Conservation (phyloP, 2,113 vertebrate genomes). For the Phyllopteryx taeniolatus region DNA sequence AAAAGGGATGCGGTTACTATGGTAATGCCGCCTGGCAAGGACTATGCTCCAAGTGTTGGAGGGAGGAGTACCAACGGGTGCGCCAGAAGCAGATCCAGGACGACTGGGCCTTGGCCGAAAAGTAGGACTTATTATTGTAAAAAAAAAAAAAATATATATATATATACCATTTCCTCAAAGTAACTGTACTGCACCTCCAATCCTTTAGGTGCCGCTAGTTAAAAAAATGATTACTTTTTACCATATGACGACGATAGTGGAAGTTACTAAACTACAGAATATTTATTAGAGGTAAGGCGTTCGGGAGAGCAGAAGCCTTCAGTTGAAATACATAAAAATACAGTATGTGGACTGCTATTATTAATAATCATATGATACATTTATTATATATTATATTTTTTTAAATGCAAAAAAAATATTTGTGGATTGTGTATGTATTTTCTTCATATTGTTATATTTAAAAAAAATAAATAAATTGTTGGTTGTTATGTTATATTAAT, state of each 20-base stretch:
- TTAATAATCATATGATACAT: too few species aligned
- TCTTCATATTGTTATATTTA: too few species aligned
- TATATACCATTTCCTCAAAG: not conserved
- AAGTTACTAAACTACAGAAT: not conserved
- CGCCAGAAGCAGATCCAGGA: constrained; percentile 94
- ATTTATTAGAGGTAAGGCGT: not conserved
- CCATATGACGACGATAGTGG: too few species aligned
- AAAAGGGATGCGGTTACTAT: constrained; percentile 94
- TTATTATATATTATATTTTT: too few species aligned
- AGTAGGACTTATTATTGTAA: constrained; percentile 67
- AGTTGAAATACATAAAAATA: too few species aligned
- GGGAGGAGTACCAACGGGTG: constrained; percentile 88
- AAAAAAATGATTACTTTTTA: not conserved
- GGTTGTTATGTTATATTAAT: too few species aligned
- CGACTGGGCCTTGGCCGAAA: constrained; percentile 91
- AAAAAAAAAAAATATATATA: not conserved
- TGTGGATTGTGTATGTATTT: too few species aligned
- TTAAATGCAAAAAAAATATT: too few species aligned
- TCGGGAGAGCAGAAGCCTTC: too few species aligned
- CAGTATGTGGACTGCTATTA: too few species aligned
- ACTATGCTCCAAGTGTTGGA: constrained; percentile 96
- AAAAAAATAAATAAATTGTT: too few species aligned
- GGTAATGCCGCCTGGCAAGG: constrained; percentile 93
- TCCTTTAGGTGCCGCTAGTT: not conserved
- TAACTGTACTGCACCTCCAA: not conserved